Evolutionary conservation across 2,888 invertebrate species (phyloP).

Genomic region (Octodonta nipae): DNA sequence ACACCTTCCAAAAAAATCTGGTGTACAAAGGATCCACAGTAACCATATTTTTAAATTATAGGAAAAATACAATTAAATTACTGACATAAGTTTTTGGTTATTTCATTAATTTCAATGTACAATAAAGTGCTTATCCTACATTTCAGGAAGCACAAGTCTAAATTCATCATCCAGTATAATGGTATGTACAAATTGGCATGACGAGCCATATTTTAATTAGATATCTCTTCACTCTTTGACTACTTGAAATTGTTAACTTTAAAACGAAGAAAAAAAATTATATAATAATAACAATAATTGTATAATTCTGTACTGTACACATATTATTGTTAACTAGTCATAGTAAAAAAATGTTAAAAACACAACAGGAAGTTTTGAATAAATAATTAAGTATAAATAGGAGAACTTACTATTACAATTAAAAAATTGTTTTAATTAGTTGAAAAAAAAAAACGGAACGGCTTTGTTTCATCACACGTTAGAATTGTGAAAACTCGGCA

Average conservation of each 20-base stretch:
- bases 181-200: neutral
- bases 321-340: too few relatives aligned
- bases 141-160: neutral
- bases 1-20: too few relatives aligned
- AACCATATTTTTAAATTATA: too few relatives aligned
- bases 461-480: neutral
- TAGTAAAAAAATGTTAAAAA: neutral
- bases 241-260: neutral
- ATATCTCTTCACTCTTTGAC: conserved; percentile 2
- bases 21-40: too few relatives aligned
- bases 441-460: conserved; percentile 1
- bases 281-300: too few relatives aligned
- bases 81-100: too few relatives aligned
- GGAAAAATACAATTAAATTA: too few relatives aligned
- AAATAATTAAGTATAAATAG: conserved; percentile 7
- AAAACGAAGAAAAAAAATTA: neutral
- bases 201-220: neutral
- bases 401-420: conserved; percentile 8
- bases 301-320: too few relatives aligned
- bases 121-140: neutral
- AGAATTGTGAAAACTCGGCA: conserved; percentile 14
- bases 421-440: conserved; percentile 11
- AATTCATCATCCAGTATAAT: neutral
- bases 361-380: conserved; percentile 5
- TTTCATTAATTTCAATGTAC: neutral